Evolutionary conservation across 2,797 vertebrate species (phyloP), one percentile per base, ranked within the genome.

Genomic region (Tachyglossus aculeatus): DNA sequence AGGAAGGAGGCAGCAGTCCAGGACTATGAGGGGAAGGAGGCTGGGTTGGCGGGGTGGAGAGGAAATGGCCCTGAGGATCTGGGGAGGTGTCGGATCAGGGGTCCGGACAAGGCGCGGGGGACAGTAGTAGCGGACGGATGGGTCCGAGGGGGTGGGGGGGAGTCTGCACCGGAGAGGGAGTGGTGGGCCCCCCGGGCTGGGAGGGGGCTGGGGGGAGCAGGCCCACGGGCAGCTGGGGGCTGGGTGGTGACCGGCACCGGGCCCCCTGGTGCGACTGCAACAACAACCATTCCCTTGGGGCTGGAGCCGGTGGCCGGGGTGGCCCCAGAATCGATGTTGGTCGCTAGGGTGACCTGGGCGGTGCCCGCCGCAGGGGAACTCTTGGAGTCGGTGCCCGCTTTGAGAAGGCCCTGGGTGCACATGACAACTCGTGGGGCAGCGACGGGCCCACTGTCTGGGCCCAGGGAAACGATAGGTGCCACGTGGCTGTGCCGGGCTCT

Each of bases 151-250:
- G n/a, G n/a, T n/a, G n/a, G 62, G 58, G 57, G 55, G 71, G 78
- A 80, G 80, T 80, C 78, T 2, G 78, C 37, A 62, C 64, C 40
- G 53, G 64, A 79, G 58, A 66, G 57, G 69, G 80, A 60, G 78
- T 81, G 78, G 74, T 68, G 80, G 71, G 65, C 52, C 0, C 41
- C 61, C 0, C 70, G 70, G 8, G 37, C 44, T 0, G 72, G 75
- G 54, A 81, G 64, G 33, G 80, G 73, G 55, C 34, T 58, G 44
- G 61, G 24, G 5, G 25, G 55, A 0, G 74, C 41, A 64, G 82
- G 69, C 37, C 47, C 15, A 44, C 75, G 43, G 72, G 77, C 75
- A 55, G 84, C 57, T 57, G 29, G 67, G 41, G n/a, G n/a, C n/a
- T n/a, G n/a, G n/a, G 47, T 13, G 65, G 32, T 5, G 31, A 55